A percentile compares a stretch with the other conserved stretches of the same genome.
Conservation (phyloP, 2,797 vertebrate genomes). For the Sus cebifrons region DNA sequence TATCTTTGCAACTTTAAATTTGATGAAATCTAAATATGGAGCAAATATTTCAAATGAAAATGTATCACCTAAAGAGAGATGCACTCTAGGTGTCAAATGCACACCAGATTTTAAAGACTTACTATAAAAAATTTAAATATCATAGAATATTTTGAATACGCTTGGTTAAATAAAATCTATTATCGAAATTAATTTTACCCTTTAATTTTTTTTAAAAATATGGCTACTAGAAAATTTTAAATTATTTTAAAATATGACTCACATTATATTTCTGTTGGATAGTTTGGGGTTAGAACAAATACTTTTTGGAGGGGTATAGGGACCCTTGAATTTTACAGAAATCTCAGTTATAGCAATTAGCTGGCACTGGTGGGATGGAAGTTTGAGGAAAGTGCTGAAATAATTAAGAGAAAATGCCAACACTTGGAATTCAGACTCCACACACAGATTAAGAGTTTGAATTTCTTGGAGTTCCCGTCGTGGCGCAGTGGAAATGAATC, state of each 20-base stretch:
- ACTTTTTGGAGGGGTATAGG: background rate
- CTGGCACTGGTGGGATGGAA: background rate
- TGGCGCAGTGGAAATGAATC: too few species aligned
- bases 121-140: background rate
- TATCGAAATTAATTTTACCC: constrained; percentile 33
- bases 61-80: constrained; percentile 2
- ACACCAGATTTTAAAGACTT: constrained; percentile 8
- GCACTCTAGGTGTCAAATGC: background rate
- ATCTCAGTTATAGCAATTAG: background rate
- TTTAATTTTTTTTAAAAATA: constrained; percentile 16
- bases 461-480: background rate
- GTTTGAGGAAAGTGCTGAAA: constrained; percentile 27
- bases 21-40: constrained; percentile 14
- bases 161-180: constrained; percentile 14
- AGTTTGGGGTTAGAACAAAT: background rate
- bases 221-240: background rate
- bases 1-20: constrained; percentile 9
- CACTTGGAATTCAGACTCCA: background rate
- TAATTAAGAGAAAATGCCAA: background rate
- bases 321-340: background rate
- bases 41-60: constrained; percentile 57
- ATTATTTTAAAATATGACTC: background rate
- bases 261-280: background rate
- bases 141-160: background rate
- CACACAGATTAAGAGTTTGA: background rate